phyloP scores from a whole-genome alignment of 2,113 vertebrate genomes.

The Prionailurus bengalensis region DNA sequence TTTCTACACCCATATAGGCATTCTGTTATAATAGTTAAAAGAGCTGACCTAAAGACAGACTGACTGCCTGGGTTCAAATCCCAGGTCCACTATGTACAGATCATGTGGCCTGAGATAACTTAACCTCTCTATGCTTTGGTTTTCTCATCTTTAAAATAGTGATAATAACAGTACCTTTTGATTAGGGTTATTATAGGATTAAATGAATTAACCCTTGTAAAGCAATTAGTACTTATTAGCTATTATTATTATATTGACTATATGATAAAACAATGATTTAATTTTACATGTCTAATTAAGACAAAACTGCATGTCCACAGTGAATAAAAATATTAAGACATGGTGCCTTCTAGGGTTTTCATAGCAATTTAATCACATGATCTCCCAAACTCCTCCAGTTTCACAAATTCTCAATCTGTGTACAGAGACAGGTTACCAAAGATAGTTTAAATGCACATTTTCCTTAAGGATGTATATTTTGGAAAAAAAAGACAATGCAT shows the following conservation, averaged over 20 bases:
- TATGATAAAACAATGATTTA: not conserved
- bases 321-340: constrained; percentile 44
- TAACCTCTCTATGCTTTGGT: not conserved
- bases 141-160: constrained; percentile 53
- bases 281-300: not conserved
- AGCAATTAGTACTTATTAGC: constrained; percentile 6
- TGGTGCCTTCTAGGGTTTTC: constrained; percentile 22
- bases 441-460: constrained; percentile 34
- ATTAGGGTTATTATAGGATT: constrained; percentile 11
- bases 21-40: not conserved
- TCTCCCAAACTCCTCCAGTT: constrained; percentile 5
- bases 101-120: not conserved
- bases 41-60: not conserved
- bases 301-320: not conserved
- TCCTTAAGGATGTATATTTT: constrained; percentile 5
- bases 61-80: constrained; percentile 11
- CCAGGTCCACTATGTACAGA: not conserved
- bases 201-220: constrained; percentile 14
- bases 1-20: not conserved
- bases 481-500: not conserved
- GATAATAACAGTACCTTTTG: constrained; percentile 19
- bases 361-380: not conserved
- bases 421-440: constrained; percentile 20
- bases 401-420: constrained; percentile 35
- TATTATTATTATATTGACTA: constrained; percentile 34